Base-by-base conservation (phyloP, 2,113 vertebrate species). In the Cinclus mexicanus region DNA sequence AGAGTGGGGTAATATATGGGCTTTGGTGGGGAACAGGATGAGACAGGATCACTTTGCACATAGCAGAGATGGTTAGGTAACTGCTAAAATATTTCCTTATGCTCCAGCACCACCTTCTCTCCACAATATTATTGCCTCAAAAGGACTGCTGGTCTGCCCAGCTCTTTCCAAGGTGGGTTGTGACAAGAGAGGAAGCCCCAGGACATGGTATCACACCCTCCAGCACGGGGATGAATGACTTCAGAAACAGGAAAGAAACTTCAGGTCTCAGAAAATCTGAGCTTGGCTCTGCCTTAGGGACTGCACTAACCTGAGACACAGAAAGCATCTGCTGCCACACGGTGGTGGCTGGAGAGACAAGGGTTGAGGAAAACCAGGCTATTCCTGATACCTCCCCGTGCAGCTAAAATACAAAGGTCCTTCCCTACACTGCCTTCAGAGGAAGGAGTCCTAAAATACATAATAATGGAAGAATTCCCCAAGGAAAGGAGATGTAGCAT, bases 291-390 rank as follows among this genome's bases (percentile, higher is more conserved):
- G 78, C 25, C 56, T 25, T 9, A 52, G 29, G 44, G 49, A 33
- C 41, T 18, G 26, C 46, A 11, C 33, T 44, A 69, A 52, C 53
- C 68, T 33, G 9, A 46, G 42, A 84, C 68, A 75, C 61, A 50
- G 33, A 39, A 71, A 68, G 86, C 28, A 53, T 87, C 82, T 97
- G 92, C 96, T 97, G 97, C 97, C 97, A 94, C 97, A 35, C 1
- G 14, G 90, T 84, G 97, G 97, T 94, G 37, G 89, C 4, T 71
- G 44, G 7, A 25, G 59, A 78, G 65, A 86, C 1, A 2, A 8
- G 42, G 89, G 33, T 0, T 1, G 9, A 93, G 44, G 29, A 39
- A 25, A 57, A 61, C 4, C 50, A 50, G 14, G 31, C 41, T 86
- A 20, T 5, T 59, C 37, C 56, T 28, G 44, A 64, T 21, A 70